These are phyloP conservation scores for Drosophila siamana DNA, from an alignment of 2,888 invertebrate genomes.

Conservation along the genomic window DNA sequence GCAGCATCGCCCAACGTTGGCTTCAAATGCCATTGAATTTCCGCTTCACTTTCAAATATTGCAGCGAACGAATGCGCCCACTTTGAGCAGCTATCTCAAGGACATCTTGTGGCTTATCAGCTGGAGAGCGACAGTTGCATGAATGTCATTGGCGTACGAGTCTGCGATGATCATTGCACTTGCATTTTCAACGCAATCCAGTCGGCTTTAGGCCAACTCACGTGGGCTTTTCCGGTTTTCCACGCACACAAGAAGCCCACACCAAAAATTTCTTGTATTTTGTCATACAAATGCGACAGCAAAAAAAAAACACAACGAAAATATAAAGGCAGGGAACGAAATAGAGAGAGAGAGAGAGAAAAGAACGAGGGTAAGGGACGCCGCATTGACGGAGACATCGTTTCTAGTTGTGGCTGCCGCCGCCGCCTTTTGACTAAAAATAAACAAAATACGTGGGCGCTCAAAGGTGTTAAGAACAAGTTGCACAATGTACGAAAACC, in stretches of 20 bases:
- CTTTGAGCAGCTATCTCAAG: constrained; percentile 46
- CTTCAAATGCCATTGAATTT: constrained; percentile 26
- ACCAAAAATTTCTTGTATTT: constrained; percentile 45
- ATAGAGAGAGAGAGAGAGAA: neutral
- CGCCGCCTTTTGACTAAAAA: constrained; percentile 58
- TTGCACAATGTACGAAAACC: constrained; percentile 58
- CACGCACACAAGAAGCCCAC: constrained; percentile 64
- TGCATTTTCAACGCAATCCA: constrained; percentile 59
- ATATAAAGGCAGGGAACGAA: constrained; percentile 7
- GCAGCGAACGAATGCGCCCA: constrained; percentile 31
- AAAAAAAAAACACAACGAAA: constrained; percentile 14
- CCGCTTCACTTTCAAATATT: constrained; percentile 51
- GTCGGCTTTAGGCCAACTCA: constrained; percentile 26
- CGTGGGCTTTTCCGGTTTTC: constrained; percentile 77
- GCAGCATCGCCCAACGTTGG: neutral
- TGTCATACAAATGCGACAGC: constrained; percentile 48
- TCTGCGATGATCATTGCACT: constrained; percentile 48
- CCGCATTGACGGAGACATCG: constrained; percentile 23
- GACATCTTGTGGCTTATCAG: constrained; percentile 66
- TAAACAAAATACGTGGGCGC: constrained; percentile 69
- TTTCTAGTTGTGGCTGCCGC: constrained; percentile 28
- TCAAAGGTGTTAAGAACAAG: constrained; percentile 76
- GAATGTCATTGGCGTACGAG: constrained; percentile 64
- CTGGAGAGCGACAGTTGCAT: constrained; percentile 42
- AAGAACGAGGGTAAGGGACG: neutral